Percentiles rank a stretch among this genome's conserved stretches.
Conservation (phyloP, 1,140 invertebrate species). For the Drosophila tropicalis region DNA sequence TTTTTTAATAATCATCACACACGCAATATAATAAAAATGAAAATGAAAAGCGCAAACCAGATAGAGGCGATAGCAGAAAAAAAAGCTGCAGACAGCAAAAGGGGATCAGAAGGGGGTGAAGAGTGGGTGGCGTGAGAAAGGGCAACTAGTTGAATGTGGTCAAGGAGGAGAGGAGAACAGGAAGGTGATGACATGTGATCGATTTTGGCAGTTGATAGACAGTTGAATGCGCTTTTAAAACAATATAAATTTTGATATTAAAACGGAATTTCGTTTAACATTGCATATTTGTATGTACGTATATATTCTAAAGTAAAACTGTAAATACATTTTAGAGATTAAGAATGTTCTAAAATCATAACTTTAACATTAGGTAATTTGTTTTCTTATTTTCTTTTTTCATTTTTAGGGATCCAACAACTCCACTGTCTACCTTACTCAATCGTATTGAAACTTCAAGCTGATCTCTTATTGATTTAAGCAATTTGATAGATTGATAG, state of each 20-base stretch:
- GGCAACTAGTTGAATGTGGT: background rate
- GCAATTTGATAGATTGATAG: constrained; percentile 4
- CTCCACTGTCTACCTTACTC: background rate
- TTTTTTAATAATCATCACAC: constrained; percentile 18
- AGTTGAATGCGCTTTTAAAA: background rate
- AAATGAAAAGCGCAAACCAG: constrained; percentile 18
- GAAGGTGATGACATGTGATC: background rate
- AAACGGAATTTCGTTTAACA: no score
- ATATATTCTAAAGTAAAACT: no score
- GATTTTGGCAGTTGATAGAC: background rate
- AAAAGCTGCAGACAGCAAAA: background rate
- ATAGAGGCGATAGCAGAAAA: background rate
- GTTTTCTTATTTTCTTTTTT: no score
- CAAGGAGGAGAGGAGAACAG: background rate
- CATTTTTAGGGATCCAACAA: background rate
- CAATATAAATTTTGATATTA: no score
- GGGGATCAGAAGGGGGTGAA: no score
- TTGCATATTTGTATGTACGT: no score
- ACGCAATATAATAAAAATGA: constrained; percentile 21
- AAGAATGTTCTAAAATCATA: no score
- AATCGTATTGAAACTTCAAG: background rate
- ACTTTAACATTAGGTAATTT: background rate
- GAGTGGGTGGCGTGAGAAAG: background rate
- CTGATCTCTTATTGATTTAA: background rate
- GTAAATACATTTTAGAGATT: no score